phyloP scores from a whole-genome alignment of 2,888 invertebrate genomes.

The Orthosia cruda region DNA sequence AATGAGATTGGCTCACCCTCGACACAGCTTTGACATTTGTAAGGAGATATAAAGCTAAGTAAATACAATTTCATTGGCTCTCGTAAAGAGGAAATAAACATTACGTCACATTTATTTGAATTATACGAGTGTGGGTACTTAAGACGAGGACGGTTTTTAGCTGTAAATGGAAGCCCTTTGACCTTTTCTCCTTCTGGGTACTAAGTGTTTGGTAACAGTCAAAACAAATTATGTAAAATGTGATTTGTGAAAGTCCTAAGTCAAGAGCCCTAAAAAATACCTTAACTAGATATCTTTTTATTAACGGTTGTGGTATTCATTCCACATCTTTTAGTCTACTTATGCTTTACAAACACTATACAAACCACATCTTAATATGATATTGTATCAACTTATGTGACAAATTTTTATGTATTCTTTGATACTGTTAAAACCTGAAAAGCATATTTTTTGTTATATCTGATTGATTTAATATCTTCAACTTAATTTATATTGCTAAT shows the following conservation, averaged over 20 bases:
- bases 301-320: too few relatives aligned
- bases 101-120: slow-evolving; percentile 14
- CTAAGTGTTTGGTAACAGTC: not conserved
- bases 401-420: too few relatives aligned
- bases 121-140: slow-evolving; percentile 8
- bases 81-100: slow-evolving; percentile 34
- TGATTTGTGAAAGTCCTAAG: not conserved
- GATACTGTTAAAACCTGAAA: too few relatives aligned
- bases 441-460: too few relatives aligned
- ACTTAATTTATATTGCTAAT: too few relatives aligned
- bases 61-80: slow-evolving; percentile 30
- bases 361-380: too few relatives aligned
- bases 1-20: not conserved
- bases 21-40: slow-evolving; percentile 5
- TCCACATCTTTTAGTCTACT: too few relatives aligned
- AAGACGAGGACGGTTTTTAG: not conserved
- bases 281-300: not conserved
- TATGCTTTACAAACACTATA: too few relatives aligned
- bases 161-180: not conserved
- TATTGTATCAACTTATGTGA: too few relatives aligned
- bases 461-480: too few relatives aligned
- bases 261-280: too few relatives aligned
- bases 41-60: slow-evolving; percentile 29
- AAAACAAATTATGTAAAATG: not conserved
- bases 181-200: not conserved